Base-by-base conservation (phyloP, 2,888 invertebrate genomes). In the Drosophila peninsularis region DNA sequence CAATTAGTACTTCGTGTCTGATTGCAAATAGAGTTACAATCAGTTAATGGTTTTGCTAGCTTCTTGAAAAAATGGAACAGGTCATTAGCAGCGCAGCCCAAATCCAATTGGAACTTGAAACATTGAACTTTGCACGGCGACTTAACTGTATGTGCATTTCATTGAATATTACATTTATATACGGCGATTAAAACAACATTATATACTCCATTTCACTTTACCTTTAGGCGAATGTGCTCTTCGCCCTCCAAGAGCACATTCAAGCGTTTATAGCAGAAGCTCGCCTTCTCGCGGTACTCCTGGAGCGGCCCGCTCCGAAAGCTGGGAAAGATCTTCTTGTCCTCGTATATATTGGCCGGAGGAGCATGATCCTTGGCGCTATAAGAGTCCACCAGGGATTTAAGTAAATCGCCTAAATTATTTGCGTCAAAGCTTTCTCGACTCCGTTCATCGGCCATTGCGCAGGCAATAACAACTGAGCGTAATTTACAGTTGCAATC, bases 221-320 rank as follows among this genome's bases (percentile, higher is more conserved):
- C 94, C 92, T 94, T 93, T 66, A 93, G 92, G 62, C 92, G 90
- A 45, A 94, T 90, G 42, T 93, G 90, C 17, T 94, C 94, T 83
- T 94, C 94, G 45, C 93, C 93, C 77, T 94, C 94, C 30, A 94
- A 75, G 57, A 93, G 90, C 5, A 94, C 66, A 88, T 93, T 93
- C 88, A 94, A 79, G 63, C 94, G 94, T 50, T 95, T 95, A 94
- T 96, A 95, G 80, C 95, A 94, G 83, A 96, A 96, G 0, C 94
- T 93, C 0, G 95, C 94, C 74, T 93, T 93, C 75, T 94, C 94
- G 55, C 96, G 93, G 84, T 95, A 96, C 6, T 81, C 89, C 80
- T 95, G 94, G 66, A 96, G 91, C 17, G 95, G 95, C 6, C 96
- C 96, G 30, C 92, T 91, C 17, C 94, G 94, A 69, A 95, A 94